Evolutionary conservation across 2,797 vertebrate species (phyloP), one percentile per base, ranked within the genome.

Genomic region (Orestias chungarensis): DNA sequence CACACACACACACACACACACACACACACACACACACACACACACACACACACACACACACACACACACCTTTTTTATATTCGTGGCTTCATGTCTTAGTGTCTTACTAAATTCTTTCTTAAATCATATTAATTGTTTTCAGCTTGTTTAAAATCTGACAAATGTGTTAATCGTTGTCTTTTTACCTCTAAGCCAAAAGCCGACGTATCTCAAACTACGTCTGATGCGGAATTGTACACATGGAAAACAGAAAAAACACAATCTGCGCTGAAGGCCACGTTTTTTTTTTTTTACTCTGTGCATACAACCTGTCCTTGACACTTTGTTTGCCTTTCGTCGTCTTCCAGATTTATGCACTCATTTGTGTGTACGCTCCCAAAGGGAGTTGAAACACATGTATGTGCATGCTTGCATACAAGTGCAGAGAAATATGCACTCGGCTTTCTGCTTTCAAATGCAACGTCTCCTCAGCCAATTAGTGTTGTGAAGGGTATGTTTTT

Each of bases 381-480:
- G 42, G 33, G 68, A 82, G 73, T 68, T 2, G 75, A 81, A 79
- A 69, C 18, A 54, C 71, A 78, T 47, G 66, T 64, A 73, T 54
- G 40, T 68, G 70, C 55, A 65, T 9, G 18, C 70, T 68, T 74
- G 54, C 20, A 33, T 67, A 75, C 71, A 64, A 77, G 57, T 57
- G 72, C 46, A 66, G 73, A 82, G 79, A 75, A 79, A 84, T 4
- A 31, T 79, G 74, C 77, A 68, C 46, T 72, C 68, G 46, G 61
- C 88, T 77, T 49, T 65, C 66, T 78, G 75, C 69, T 62, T 50
- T 75, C 83, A 76, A 86, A 82, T 91, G 86, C 89, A 93, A 92
- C 89, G 86, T 88, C 89, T 90, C 90, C 93, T 91, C 87, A 92
- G 90, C 87, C 92, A 91, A 93, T 93, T 91, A 93, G 90, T 89